Evolutionary conservation across 2,888 invertebrate species (phyloP).

Genomic region (Philaethria dido): DNA sequence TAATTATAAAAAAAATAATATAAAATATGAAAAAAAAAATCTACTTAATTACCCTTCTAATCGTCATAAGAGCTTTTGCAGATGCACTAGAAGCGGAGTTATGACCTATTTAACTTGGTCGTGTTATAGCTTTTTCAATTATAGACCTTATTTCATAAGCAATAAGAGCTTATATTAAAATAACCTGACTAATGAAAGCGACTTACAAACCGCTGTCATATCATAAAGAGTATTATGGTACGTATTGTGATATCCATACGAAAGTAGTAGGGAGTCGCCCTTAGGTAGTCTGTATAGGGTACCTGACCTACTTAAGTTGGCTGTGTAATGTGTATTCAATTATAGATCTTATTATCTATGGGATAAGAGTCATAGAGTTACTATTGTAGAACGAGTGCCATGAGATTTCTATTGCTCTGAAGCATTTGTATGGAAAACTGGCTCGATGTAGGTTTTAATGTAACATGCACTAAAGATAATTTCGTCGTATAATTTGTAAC

Average conservation of each 20-base stretch:
- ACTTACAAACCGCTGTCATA: slow-evolving; percentile 14
- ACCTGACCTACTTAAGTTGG: slow-evolving; percentile 40
- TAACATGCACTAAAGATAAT: slow-evolving; percentile 16
- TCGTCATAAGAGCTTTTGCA: slow-evolving; percentile 38
- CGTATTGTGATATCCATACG: slow-evolving; percentile 16
- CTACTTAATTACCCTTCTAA: slow-evolving; percentile 36
- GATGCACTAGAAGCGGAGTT: slow-evolving; percentile 29
- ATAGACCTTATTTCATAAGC: neutral
- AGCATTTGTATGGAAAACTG: slow-evolving; percentile 27
- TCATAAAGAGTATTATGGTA: slow-evolving; percentile 17
- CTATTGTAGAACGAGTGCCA: slow-evolving; percentile 20
- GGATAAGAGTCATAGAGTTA: slow-evolving; percentile 4
- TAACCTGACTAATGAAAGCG: slow-evolving; percentile 17
- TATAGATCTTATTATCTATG: slow-evolving; percentile 17
- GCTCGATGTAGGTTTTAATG: slow-evolving; percentile 19
- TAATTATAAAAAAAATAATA: slow-evolving; percentile 20
- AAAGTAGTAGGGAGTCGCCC: slow-evolving; percentile 15
- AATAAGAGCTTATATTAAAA: slow-evolving; percentile 7
- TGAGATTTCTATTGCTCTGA: slow-evolving; percentile 32
- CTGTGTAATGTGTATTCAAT: slow-evolving; percentile 24
- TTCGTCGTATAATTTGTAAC: neutral
- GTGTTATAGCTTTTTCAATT: slow-evolving; percentile 27
- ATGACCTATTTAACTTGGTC: slow-evolving; percentile 31
- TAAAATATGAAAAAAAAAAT: slow-evolving; percentile 14
- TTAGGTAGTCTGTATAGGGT: slow-evolving; percentile 16